A percentile compares a stretch with the other conserved stretches of the same genome.
Conservation (phyloP, 2,888 invertebrate species). For the Athalia circularis region DNA sequence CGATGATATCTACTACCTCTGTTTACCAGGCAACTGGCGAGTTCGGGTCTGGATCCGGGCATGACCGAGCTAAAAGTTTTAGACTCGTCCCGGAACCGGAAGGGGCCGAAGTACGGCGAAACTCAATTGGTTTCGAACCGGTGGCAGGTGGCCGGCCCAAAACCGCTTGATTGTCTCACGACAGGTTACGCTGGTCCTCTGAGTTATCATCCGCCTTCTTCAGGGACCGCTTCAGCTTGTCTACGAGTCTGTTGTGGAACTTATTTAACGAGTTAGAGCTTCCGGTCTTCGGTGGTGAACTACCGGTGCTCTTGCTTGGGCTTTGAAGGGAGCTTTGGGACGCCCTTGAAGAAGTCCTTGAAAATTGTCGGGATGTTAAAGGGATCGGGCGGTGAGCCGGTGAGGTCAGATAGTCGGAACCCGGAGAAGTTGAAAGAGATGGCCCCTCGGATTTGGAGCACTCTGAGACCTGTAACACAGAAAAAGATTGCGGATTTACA, state of each 20-base stretch:
- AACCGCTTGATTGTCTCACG: conserved; percentile 71
- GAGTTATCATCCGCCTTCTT: conserved; percentile 78
- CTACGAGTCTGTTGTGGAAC: conserved; percentile 87
- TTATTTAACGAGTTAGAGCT: conserved; percentile 82
- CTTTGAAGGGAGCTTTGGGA: conserved; percentile 80
- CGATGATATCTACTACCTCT: background rate
- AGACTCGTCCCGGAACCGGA: conserved; percentile 44
- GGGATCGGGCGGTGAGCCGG: conserved; percentile 83
- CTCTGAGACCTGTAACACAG: conserved; percentile 78
- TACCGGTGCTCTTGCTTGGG: conserved; percentile 81
- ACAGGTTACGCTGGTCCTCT: conserved; percentile 73
- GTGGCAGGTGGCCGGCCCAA: conserved; percentile 68
- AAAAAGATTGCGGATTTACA: background rate
- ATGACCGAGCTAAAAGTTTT: conserved; percentile 62
- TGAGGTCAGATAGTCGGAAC: conserved; percentile 77
- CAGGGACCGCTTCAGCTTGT: conserved; percentile 85
- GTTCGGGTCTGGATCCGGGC: conserved; percentile 69
- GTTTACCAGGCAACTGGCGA: conserved; percentile 63
- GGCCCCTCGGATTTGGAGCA: conserved; percentile 85
- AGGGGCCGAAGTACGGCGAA: conserved; percentile 71
- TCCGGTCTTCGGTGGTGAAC: conserved; percentile 79
- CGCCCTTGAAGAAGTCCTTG: conserved; percentile 79
- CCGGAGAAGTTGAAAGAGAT: conserved; percentile 81
- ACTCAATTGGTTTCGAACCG: conserved; percentile 71
- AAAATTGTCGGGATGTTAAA: conserved; percentile 79